A percentile compares a stretch with the other conserved stretches of the same genome.
phyloP scores from a whole-genome alignment of 2,113 vertebrate genomes.

The Choloepus hoffmanni region DNA sequence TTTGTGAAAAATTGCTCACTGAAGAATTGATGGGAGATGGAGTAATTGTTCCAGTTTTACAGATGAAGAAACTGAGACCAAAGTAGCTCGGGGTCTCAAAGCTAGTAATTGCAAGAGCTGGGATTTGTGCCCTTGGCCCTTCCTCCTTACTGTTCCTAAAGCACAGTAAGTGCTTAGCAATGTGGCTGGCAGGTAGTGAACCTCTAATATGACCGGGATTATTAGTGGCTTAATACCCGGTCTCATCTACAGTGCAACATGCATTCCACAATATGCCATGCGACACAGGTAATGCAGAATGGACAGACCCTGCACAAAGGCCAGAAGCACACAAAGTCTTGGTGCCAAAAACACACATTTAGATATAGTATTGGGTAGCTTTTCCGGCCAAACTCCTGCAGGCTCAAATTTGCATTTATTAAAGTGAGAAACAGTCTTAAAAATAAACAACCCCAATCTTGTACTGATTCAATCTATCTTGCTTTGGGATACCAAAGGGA shows the following conservation, averaged over 20 bases:
- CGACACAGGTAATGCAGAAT: fast-evolving
- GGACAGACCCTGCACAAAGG: neutral
- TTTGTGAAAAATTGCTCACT: no score
- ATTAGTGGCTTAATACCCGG: neutral
- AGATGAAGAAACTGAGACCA: neutral
- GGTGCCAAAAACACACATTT: neutral
- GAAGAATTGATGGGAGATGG: neutral
- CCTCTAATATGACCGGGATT: neutral
- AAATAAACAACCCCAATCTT: neutral
- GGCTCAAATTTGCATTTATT: neutral
- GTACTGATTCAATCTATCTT: neutral
- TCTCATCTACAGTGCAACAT: fast-evolving
- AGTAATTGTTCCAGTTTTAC: neutral
- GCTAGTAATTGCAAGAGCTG: neutral
- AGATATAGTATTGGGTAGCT: neutral
- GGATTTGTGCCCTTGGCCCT: neutral
- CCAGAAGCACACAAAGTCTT: neutral
- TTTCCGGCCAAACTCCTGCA: neutral
- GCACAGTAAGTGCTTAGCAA: neutral
- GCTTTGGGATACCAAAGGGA: neutral
- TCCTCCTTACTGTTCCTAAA: neutral
- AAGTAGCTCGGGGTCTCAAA: neutral
- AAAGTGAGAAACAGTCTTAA: neutral
- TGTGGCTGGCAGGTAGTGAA: neutral
- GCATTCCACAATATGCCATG: neutral